phyloP scores from a whole-genome alignment of 2,797 vertebrate species.

The Sebastes kiyomatsui region DNA sequence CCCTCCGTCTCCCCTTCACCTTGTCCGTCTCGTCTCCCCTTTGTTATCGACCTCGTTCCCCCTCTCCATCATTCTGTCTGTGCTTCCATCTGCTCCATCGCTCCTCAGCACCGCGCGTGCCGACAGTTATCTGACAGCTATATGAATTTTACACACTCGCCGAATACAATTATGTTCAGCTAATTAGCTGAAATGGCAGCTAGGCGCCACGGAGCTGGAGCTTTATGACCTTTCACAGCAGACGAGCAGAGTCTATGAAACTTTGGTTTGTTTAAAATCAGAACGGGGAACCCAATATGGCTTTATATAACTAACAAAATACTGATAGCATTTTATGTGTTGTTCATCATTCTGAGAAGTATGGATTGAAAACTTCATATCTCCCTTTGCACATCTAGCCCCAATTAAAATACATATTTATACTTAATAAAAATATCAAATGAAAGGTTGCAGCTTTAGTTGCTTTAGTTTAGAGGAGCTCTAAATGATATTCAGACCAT shows the following conservation, averaged over 20 bases:
- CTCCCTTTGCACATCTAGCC: not conserved
- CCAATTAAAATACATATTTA: not conserved
- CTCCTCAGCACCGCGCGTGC: not conserved
- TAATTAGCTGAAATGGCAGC: slow-evolving; percentile 56
- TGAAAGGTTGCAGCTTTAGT: not conserved
- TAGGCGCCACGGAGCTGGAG: not conserved
- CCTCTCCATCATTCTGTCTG: slow-evolving; percentile 41
- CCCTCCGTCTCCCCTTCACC: slow-evolving; percentile 21
- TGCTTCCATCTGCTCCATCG: slow-evolving; percentile 40
- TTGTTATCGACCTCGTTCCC: slow-evolving; percentile 14
- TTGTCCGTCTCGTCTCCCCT: slow-evolving; percentile 30
- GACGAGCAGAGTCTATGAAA: slow-evolving; percentile 13
- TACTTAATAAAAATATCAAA: not conserved
- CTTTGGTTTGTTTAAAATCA: not conserved
- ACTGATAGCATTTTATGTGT: not conserved
- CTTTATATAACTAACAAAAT: too few relatives aligned
- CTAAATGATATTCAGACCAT: too few relatives aligned
- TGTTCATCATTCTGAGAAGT: not conserved
- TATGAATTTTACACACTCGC: slow-evolving; percentile 52
- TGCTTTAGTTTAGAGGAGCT: not conserved
- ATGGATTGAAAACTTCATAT: not conserved
- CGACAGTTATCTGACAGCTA: slow-evolving; percentile 42
- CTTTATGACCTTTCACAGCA: slow-evolving; percentile 39
- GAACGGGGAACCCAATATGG: not conserved
- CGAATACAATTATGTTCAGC: slow-evolving; percentile 33